Evolutionary conservation across 2,797 vertebrate species (phyloP), one percentile per base, ranked within the genome.

Genomic region (Sebastes vulpes): DNA sequence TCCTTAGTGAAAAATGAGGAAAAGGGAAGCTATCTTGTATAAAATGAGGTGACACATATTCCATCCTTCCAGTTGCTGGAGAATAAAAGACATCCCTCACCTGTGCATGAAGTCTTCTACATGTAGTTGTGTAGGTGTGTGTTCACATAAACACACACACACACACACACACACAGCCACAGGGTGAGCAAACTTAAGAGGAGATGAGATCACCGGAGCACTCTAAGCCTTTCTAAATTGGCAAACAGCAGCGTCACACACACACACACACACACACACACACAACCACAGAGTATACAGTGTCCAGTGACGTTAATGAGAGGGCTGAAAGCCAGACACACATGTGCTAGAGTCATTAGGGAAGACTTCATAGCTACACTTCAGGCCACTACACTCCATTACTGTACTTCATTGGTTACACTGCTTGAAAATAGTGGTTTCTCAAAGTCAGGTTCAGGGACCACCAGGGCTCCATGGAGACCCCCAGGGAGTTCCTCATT

Each of bases 341-440:
- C 93, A 94, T 94, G 92, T 95, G 94, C 84, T 92, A 75, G 84
- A 94, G 91, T 93, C 94, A 93, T 95, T 94, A 94, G 88, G 85
- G 89, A 88, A 79, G 89, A 91, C 86, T 91, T 93, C 91, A 90
- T 86, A 91, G 91, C 88, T 87, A 63, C 84, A 92, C 88, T 89
- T 88, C 87, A 92, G 89, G 90, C 89, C 89, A 85, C 88, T 77
- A 73, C 77, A 79, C 86, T 91, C 85, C 87, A 91, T 91, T 92
- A 93, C 88, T 88, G 90, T 79, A 89, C 83, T 86, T 90, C 88
- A 89, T 85, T 89, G 83, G 87, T 78, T 89, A 77, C 81, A 86
- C 75, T 42, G 65, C 75, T 81, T 31, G 31, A 89, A 88, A 90
- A 90, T 65, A 81, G 63, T 28, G 82, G 79, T 87, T 89, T 88